Evolutionary conservation across 2,888 invertebrate species (phyloP).

Genomic region (Diaphora mendica): DNA sequence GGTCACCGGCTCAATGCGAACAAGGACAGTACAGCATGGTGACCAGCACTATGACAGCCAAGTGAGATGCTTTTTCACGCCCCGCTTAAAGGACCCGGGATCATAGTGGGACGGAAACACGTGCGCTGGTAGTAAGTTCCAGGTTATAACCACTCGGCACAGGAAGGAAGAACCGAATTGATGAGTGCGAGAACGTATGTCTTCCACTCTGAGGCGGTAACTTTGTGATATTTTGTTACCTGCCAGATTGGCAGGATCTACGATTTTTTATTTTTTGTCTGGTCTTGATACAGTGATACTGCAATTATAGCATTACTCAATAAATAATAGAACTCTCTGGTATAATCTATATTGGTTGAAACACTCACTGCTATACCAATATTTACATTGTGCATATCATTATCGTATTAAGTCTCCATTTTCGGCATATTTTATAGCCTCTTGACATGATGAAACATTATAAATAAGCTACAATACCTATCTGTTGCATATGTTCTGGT

Average conservation of each 20-base stretch:
- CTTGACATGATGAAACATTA: constrained; percentile 19
- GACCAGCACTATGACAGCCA: too few species aligned
- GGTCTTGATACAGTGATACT: not conserved
- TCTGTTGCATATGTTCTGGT: constrained; percentile 12
- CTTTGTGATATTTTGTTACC: too few species aligned
- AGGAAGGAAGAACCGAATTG: too few species aligned
- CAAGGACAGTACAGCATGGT: too few species aligned
- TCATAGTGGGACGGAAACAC: too few species aligned
- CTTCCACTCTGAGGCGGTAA: too few species aligned
- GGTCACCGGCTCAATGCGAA: too few species aligned
- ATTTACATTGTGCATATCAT: constrained; percentile 22
- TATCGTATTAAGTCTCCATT: constrained; percentile 30
- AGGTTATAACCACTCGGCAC: too few species aligned
- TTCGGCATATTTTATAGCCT: constrained; percentile 20
- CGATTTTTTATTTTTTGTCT: not conserved
- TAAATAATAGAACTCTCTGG: not conserved
- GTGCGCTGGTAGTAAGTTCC: too few species aligned
- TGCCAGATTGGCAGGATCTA: not conserved
- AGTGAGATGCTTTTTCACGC: too few species aligned
- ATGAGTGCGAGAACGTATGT: too few species aligned
- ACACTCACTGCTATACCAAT: constrained; percentile 21
- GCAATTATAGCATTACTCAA: not conserved
- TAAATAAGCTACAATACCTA: constrained; percentile 17
- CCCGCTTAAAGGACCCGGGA: too few species aligned
- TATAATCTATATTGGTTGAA: not conserved